Evolutionary conservation across 1,140 invertebrate genomes (phyloP).

Genomic region (Drosophila santomea): DNA sequence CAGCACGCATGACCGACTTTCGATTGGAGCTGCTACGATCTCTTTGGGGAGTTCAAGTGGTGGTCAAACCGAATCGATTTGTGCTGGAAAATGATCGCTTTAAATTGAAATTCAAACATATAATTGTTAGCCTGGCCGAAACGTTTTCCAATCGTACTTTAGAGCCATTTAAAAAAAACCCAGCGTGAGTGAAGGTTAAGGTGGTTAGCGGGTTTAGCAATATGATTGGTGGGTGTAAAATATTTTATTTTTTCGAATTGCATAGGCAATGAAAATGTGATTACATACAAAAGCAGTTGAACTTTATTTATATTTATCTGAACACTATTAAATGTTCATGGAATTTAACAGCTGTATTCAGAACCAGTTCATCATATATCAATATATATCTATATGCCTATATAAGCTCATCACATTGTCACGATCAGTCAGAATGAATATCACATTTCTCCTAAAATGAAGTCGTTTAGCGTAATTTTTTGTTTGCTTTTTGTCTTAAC

Average conservation of each 20-base stretch:
- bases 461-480: constrained; percentile 1
- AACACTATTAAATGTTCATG: constrained; percentile 1
- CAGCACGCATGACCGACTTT: constrained; percentile 43
- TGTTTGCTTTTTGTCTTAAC: neutral
- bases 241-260: constrained; percentile 21
- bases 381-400: constrained; percentile 4
- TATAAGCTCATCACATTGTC: constrained; percentile 11
- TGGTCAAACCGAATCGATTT: constrained; percentile 52
- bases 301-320: neutral
- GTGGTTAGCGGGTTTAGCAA: constrained; percentile 29
- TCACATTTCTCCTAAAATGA: constrained; percentile 6
- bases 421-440: constrained; percentile 10
- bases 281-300: constrained; percentile 10
- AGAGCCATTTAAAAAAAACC: constrained; percentile 31
- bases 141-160: constrained; percentile 25
- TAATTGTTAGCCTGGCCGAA: constrained; percentile 47
- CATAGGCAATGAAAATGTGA: constrained; percentile 17
- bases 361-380: neutral
- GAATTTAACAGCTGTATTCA: constrained; percentile 20
- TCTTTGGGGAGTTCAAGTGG: constrained; percentile 20
- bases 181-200: constrained; percentile 28
- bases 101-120: constrained; percentile 60
- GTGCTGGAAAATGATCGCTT: constrained; percentile 48
- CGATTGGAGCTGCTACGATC: constrained; percentile 23
- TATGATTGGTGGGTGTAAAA: constrained; percentile 36